Conservation (phyloP, 2,797 vertebrate species). For the Hemitrygon akajei region DNA sequence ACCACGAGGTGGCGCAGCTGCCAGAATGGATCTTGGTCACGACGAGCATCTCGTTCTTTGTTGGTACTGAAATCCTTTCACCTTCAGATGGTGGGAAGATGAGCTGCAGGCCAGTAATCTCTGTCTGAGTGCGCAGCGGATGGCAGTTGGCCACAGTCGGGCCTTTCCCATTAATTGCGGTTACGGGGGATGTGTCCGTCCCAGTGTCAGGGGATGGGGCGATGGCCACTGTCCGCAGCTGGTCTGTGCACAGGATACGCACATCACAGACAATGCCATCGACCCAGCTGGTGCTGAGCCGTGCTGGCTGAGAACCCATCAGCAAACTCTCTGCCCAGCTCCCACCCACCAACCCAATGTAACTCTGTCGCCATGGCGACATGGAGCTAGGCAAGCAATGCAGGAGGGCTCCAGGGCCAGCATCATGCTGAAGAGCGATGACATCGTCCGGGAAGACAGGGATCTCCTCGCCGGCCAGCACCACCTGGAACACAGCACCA, state of each 20-base stretch:
- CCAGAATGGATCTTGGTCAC: constrained; percentile 54
- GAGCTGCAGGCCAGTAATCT: constrained; percentile 49
- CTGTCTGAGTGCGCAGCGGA: constrained; percentile 29
- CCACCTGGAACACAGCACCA: constrained; percentile 48
- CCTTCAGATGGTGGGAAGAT: constrained; percentile 52
- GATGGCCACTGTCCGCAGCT: constrained; percentile 43
- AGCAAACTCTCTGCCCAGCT: constrained; percentile 61
- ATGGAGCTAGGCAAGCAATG: constrained; percentile 48
- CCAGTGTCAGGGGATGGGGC: constrained; percentile 43
- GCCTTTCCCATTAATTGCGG: constrained; percentile 38
- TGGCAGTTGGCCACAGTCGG: constrained; percentile 18
- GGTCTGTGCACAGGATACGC: constrained; percentile 56
- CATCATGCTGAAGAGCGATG: constrained; percentile 64
- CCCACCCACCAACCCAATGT: constrained; percentile 51
- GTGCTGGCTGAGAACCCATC: constrained; percentile 37
- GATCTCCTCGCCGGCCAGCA: constrained; percentile 51
- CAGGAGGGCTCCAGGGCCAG: constrained; percentile 53
- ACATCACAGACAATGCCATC: constrained; percentile 65
- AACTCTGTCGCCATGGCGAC: constrained; percentile 67
- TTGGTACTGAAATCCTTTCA: constrained; percentile 52
- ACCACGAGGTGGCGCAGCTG: constrained; percentile 52
- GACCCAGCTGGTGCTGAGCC: constrained; percentile 54
- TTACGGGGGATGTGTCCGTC: constrained; percentile 42
- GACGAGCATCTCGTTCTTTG: constrained; percentile 49
- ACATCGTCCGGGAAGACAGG: constrained; percentile 66